Evolutionary conservation across 1,140 invertebrate species (phyloP).

Genomic region (Bombus pascuorum): DNA sequence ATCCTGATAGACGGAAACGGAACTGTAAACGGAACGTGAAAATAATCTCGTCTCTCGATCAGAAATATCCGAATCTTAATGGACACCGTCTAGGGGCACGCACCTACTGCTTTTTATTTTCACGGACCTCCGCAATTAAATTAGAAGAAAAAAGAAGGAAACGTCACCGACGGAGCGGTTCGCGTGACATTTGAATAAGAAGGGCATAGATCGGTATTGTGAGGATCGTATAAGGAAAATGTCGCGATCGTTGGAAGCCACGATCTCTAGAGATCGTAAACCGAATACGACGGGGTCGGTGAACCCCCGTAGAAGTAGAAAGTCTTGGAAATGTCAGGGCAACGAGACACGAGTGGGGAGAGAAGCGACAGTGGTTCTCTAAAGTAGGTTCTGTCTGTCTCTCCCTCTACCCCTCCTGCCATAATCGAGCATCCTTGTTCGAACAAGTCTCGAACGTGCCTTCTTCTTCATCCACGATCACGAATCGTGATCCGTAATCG

Average conservation of each 20-base stretch:
- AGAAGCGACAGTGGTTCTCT: constrained; percentile 77
- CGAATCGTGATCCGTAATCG: constrained; percentile 39
- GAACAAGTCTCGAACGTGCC: neutral
- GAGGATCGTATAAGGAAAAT: constrained; percentile 51
- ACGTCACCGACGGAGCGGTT: neutral
- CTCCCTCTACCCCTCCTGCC: constrained; percentile 36
- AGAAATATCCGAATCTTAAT: neutral
- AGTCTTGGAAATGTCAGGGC: constrained; percentile 81
- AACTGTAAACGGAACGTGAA: neutral
- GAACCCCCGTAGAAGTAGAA: constrained; percentile 78
- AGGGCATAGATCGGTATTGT: constrained; percentile 21
- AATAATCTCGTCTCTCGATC: neutral
- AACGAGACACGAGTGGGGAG: constrained; percentile 61
- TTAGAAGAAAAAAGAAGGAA: no score
- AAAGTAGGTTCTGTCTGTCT: constrained; percentile 69
- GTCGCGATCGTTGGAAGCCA: constrained; percentile 61
- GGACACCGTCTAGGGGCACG: neutral
- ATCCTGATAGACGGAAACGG: neutral
- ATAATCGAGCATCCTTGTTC: neutral
- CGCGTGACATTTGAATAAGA: constrained; percentile 45
- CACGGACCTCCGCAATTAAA: neutral
- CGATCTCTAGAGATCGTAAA: constrained; percentile 55
- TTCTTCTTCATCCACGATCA: neutral
- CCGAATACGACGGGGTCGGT: constrained; percentile 60
- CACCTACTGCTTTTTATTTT: neutral